These are phyloP conservation scores for Urocolius indicus DNA, from an alignment of 2,113 vertebrate species.

Conservation along the genomic window DNA sequence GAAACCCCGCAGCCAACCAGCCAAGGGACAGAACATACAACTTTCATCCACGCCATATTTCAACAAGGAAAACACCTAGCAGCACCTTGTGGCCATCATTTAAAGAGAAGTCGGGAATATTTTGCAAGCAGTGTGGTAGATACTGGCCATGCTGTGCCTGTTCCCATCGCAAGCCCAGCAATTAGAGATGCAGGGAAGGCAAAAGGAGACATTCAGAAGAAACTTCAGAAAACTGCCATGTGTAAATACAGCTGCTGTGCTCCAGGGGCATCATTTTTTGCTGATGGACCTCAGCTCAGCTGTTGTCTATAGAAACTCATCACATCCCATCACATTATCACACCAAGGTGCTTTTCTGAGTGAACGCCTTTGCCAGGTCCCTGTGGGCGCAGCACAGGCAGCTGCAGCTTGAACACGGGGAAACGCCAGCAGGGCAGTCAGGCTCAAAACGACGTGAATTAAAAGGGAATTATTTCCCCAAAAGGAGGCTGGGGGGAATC, in stretches of 20 bases:
- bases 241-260: neutral
- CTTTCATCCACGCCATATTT: neutral
- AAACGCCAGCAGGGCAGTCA: rapidly evolving
- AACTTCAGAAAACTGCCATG: neutral
- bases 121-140: neutral
- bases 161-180: neutral
- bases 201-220: neutral
- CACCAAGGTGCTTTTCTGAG: neutral
- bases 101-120: neutral
- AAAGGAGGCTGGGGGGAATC: neutral
- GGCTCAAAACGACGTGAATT: neutral
- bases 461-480: constrained; percentile 20
- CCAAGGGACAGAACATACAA: rapidly evolving
- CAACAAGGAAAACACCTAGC: neutral
- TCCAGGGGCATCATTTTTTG: neutral
- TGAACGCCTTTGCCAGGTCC: neutral
- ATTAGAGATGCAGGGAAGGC: neutral
- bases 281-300: neutral
- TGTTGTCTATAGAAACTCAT: neutral
- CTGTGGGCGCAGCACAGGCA: neutral
- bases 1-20: neutral
- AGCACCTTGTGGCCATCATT: neutral
- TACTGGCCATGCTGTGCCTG: neutral
- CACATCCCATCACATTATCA: rapidly evolving
- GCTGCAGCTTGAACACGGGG: neutral